Base-by-base conservation (phyloP, 2,888 invertebrate genomes). In the Esperia sulphurella region DNA sequence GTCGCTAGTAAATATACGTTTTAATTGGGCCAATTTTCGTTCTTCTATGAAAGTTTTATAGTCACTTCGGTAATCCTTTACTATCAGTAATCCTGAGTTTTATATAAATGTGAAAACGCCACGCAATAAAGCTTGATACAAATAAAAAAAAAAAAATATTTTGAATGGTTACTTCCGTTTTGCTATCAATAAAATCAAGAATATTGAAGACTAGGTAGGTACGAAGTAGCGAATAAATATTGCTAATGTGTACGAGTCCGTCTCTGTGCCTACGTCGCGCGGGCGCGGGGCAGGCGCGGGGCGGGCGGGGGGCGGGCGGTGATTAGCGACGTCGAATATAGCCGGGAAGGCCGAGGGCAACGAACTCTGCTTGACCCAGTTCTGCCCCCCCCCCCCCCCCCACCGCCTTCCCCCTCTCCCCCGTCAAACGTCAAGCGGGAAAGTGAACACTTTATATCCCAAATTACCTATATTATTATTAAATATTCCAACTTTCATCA, bases 271-370 rank as follows among this genome's bases (percentile, higher is more conserved):
- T 8, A n/a, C 41, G 37, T 43, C 43, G 30, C 30, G 58, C 54
- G 52, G 58, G 61, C 59, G 61, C 58, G 55, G 55, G 53, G 54
- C 58, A 56, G 64, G 59, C 6, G 58, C 52, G 30, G 31, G 12
- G 53, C 50, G 54, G 52, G 54, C 52, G 51, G 48, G 54, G 61
- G 58, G 52, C 59, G 57, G 60, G 70, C 66, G 75, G 79, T 80
- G 83, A 85, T 87, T 84, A 83, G 82, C 83, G 83, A 78, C 78
- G 79, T 80, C 83, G 75, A 86, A 88, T 87, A 87, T 87, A 88
- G 86, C 80, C 75, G 85, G 86, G 88, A 89, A 88, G 88, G 88
- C 88, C 88, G 88, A 86, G 88, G 85, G 86, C 87, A 87, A 87
- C 84, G 88, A 89, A 86, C 88, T 88, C 86, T 64, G 87, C 82